phyloP scores from a whole-genome alignment of 2,888 invertebrate genomes.

The Stenodera caucasica region DNA sequence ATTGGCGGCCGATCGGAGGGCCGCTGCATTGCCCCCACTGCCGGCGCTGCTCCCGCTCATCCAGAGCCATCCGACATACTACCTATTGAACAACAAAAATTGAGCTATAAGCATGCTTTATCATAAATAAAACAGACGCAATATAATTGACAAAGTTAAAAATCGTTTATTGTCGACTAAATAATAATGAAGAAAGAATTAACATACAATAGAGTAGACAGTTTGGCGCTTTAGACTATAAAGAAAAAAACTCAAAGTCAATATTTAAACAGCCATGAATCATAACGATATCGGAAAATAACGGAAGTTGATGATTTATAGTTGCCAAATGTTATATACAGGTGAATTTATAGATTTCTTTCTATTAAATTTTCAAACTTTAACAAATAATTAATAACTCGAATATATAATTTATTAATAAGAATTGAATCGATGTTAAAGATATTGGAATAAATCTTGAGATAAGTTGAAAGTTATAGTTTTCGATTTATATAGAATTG shows the following conservation, averaged over 20 bases:
- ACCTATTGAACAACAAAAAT: constrained; percentile 38
- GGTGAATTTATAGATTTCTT: neutral
- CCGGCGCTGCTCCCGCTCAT: constrained; percentile 50
- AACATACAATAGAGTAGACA: too few relatives aligned
- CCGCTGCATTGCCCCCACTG: constrained; percentile 45
- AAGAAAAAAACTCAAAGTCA: too few relatives aligned
- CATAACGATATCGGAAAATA: neutral
- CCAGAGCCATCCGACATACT: constrained; percentile 53
- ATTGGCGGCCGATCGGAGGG: constrained; percentile 52
- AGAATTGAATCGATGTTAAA: neutral
- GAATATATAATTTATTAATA: neutral
- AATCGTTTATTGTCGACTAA: too few relatives aligned
- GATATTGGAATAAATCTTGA: neutral
- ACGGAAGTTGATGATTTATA: neutral
- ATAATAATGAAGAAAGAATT: neutral
- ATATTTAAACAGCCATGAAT: neutral
- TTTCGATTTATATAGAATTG: neutral
- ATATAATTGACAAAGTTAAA: too few relatives aligned
- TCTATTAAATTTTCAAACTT: too few relatives aligned
- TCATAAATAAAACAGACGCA: neutral
- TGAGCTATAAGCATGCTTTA: neutral
- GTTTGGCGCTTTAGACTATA: too few relatives aligned
- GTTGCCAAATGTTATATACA: neutral
- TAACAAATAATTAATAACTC: neutral
- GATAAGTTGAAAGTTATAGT: neutral